Base-by-base conservation (phyloP, 2,113 vertebrate genomes). In the Carassius gibelio region DNA sequence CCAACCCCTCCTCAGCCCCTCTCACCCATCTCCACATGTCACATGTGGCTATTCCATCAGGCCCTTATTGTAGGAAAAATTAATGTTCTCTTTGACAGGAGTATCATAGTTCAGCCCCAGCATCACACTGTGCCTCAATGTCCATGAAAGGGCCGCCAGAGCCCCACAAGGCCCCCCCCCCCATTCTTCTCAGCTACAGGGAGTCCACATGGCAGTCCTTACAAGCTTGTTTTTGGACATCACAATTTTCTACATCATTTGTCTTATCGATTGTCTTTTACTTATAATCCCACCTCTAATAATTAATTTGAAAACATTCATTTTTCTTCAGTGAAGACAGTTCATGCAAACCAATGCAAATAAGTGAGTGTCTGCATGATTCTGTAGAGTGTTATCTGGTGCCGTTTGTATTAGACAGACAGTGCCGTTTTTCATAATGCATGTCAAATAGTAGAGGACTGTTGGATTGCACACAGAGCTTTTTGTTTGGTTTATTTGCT, bases 31-130 rank as follows among this genome's bases (percentile, higher is more conserved):
- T 88, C 75, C 86, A 83, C 88, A 87, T 88, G 88, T 78, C 81
- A 86, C 91, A 91, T 91, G 90, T 91, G 89, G 89, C 87, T 87
- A 87, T 84, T 87, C 86, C 88, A 91, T 90, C 89, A 90, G 87
- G 83, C 72, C 82, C 90, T 90, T 85, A 90, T 90, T 91, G 83
- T 8, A 0, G 13, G 79, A 57, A 5, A 92, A 91, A 88, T 86
- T 82, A 50, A 0, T 75, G 81, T 87, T 62, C 34, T 84, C 85
- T 90, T 84, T 86, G 87, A 82, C 84, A 62, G 71, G 86, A 69
- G n/a, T 82, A 6, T 38, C 30, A 81, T 83, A 90, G 77, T 88
- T 89, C 88, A 84, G 23, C 78, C 80, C 34, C 76, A 87, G 85
- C 85, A 80, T 87, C 88, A 84, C 87, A 91, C 80, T 84, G 81